Evolutionary conservation across 2,888 invertebrate species (phyloP), one percentile per base, ranked within the genome.

Genomic region (Drosophila gaucha): DNA sequence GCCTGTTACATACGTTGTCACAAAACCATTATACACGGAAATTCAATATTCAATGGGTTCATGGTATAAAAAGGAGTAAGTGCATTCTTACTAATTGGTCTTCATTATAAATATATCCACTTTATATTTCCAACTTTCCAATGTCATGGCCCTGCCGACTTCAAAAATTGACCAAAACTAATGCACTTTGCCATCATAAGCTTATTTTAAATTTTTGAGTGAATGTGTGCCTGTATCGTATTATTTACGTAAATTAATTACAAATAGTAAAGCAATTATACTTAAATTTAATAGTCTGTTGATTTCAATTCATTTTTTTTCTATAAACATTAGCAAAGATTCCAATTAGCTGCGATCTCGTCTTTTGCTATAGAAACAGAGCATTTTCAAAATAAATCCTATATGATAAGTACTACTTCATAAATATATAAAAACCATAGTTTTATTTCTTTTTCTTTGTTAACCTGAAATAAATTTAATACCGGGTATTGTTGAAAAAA

Each of bases 271-370:
- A 80, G 62, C 64, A 58, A 63, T 38, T 79, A 58, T 41, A 65
- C 26, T 52, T 60, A 84, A 46, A 72, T 39, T 52, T 79, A 78
- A 83, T 70, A 79, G 70, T 64, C 51, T 59, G 65, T 68, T 46
- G 49, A 66, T 41, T 57, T 79, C 24, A 33, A 49, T 64, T 59
- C 49, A 66, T 41, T 57, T 79, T 22, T 30, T 49, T 64, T 59
- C 49, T 47, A 46, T 62, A 62, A 33, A 46, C 20, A 26, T 16
- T 5, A 76, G 59, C 39, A 54, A 60, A 57, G 57, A 73, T 62
- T 52, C 57, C 12, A 72, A 54, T 52, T 59, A 41, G 38, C 41
- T 62, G 67, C 60, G 58, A 63, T 69, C 62, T 63, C 47, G 38
- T 64, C 59, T 65, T 70, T 71, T 71, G 64, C 60, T 71, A 71